Base-by-base conservation (phyloP, 2,797 vertebrate genomes). In the Sardinella longiceps region DNA sequence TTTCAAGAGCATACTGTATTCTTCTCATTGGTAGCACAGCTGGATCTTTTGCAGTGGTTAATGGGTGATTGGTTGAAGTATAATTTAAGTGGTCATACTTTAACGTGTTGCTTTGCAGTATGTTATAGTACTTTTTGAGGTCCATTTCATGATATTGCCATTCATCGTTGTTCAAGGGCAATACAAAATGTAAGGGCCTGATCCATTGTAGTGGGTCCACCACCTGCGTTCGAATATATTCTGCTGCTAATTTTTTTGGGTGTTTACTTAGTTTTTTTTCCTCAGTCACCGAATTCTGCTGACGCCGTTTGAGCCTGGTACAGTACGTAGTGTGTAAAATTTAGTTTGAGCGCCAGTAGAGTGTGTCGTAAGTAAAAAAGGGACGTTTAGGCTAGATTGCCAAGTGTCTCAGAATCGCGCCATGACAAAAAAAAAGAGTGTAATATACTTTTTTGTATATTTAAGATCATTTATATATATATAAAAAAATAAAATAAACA, bases 391-490 rank as follows among this genome's bases (percentile, higher is more conserved):
- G 91, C 92, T 92, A 89, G 91, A 91, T 92, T 93, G 91, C 92
- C 92, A 91, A 90, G 89, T 92, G 90, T 89, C 90, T 93, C 90
- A 80, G 33, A 77, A 77, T 43, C 37, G 37, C 37, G 70, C 70
- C 70, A 77, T 43, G 18, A 92, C n/a, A 87, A 88, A 92, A 92
- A 85, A 91, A 90, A 92, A 94, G 92, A 86, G 91, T 95, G 93
- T 94, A 94, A 94, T 89, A 94, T 94, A 94, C 92, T 89, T 93
- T 95, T 96, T 96, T 95, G 93, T 96, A 96, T 92, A 95, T 94
- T 94, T 93, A 90, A 93, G 92, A 95, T 94, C 91, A 94, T 95
- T 96, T 95, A 94, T 96, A 96, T 94, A 90, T 80, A 51, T 82
- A 37, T 81, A 45, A 82, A 82, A 70, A 51, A 82, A 37, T 81